phyloP scores from a whole-genome alignment of 2,797 vertebrate species.

The Spinus pinus region DNA sequence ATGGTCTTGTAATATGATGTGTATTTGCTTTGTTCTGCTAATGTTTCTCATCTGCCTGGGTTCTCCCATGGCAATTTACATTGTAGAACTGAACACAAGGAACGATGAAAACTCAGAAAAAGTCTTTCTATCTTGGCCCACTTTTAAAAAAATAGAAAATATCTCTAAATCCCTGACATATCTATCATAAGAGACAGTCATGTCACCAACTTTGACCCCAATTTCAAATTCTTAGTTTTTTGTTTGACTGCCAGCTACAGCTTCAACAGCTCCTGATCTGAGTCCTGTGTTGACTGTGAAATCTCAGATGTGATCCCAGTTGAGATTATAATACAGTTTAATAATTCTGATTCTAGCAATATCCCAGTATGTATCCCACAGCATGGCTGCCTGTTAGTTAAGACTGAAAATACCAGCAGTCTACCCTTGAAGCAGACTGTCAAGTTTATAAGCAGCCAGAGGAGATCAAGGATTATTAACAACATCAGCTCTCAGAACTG shows the following conservation, averaged over 20 bases:
- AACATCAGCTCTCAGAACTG: background rate
- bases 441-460: background rate
- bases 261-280: background rate
- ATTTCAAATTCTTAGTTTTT: background rate
- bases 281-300: background rate
- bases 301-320: background rate
- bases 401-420: background rate
- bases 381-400: background rate
- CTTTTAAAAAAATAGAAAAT: background rate
- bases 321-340: background rate
- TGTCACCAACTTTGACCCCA: background rate
- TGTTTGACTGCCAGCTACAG: background rate
- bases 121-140: background rate
- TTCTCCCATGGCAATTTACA: background rate
- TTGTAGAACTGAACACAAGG: background rate
- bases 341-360: background rate
- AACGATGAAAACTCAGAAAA: background rate
- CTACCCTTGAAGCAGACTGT: background rate
- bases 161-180: background rate
- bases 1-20: background rate
- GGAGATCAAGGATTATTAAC: constrained; percentile 40
- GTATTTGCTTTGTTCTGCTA: background rate
- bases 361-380: background rate
- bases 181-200: background rate
- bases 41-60: background rate